Percentiles rank a stretch among this genome's conserved stretches.
phyloP scores from a whole-genome alignment of 2,113 vertebrate species.

The Semicossyphus pulcher region DNA sequence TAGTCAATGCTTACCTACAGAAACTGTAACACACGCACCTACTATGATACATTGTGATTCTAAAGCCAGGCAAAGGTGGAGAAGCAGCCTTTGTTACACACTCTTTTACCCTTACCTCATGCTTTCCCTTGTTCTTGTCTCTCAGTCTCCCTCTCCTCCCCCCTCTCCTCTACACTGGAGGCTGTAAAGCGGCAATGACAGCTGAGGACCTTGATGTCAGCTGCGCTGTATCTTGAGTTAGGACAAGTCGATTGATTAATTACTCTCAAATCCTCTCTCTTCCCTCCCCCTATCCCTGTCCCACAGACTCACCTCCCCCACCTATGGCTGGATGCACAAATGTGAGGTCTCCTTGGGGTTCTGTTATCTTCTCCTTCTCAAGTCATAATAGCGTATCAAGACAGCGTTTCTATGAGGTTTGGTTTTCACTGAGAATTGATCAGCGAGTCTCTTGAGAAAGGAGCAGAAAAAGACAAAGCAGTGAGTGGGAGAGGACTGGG shows the following conservation, averaged over 20 bases:
- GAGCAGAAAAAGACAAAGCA: conserved; percentile 16
- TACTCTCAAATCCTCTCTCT: conserved; percentile 18
- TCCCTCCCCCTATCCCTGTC: neutral
- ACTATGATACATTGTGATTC: too few species aligned
- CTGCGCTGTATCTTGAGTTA: conserved; percentile 47
- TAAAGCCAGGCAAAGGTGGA: too few species aligned
- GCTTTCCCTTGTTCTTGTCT: neutral
- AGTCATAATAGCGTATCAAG: neutral
- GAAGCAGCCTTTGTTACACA: too few species aligned
- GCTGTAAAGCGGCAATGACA: conserved; percentile 51
- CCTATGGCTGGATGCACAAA: neutral
- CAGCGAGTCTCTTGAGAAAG: neutral
- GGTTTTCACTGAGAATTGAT: conserved; percentile 7
- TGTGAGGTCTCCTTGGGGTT: neutral
- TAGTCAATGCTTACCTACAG: too few species aligned
- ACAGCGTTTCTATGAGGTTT: neutral
- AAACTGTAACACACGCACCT: too few species aligned
- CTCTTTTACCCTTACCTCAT: neutral
- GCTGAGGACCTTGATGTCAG: conserved; percentile 44
- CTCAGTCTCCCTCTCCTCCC: neutral
- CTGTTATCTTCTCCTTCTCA: neutral
- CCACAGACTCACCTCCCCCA: neutral
- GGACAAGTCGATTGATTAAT: conserved; percentile 64
- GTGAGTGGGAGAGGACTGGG: conserved; percentile 30
- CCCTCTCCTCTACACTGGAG: conserved; percentile 6